Conservation (phyloP, 2,888 invertebrate genomes). For the Chromoteleia sp. region DNA sequence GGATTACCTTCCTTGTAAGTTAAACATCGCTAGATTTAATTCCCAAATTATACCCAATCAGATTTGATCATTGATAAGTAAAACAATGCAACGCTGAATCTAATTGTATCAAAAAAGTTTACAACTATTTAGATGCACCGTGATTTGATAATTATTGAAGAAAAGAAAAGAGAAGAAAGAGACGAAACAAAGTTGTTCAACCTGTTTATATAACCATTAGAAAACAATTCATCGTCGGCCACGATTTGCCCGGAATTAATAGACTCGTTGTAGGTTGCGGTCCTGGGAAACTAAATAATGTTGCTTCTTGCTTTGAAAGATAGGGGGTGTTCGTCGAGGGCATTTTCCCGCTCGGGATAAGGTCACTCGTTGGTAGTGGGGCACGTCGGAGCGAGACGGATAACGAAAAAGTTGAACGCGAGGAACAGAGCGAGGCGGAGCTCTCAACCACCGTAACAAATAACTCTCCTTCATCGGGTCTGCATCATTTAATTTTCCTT, state of each 20-base stretch:
- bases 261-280: constrained; percentile 77
- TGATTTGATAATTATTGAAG: no score
- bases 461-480: constrained; percentile 83
- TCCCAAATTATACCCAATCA: no score
- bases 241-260: constrained; percentile 70
- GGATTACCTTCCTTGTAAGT: no score
- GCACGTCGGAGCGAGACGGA: constrained; percentile 47
- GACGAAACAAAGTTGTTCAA: background rate
- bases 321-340: constrained; percentile 44
- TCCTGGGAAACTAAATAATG: constrained; percentile 73
- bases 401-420: constrained; percentile 52
- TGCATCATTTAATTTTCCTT: constrained; percentile 85
- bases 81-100: no score
- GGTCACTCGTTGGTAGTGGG: constrained; percentile 35
- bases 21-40: no score
- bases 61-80: no score
- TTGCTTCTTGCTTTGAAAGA: constrained; percentile 55
- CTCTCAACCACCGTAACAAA: constrained; percentile 78
- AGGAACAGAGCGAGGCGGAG: constrained; percentile 51
- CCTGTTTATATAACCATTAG: constrained; percentile 41
- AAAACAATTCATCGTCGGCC: constrained; percentile 44
- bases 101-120: no score
- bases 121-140: no score
- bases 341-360: constrained; percentile 50
- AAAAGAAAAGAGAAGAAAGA: background rate